Conservation (phyloP, 2,888 invertebrate species). For the Patella pellucida region DNA sequence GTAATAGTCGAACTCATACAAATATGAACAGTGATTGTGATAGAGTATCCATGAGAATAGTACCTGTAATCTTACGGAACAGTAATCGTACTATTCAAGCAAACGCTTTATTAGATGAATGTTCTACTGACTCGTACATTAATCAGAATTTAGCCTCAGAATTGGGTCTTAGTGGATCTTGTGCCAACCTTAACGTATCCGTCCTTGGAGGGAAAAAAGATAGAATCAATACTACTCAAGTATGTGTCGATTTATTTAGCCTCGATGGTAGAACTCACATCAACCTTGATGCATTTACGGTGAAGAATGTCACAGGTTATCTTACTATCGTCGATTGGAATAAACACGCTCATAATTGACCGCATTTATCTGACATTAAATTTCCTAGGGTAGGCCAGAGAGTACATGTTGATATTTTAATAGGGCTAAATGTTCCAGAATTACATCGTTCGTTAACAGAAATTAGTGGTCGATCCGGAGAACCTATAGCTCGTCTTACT, state of each 20-base stretch:
- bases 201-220: slow-evolving; percentile 9
- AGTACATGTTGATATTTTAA: slow-evolving; percentile 25
- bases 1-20: too few species aligned
- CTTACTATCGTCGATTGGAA: slow-evolving; percentile 31
- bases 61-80: slow-evolving; percentile 15
- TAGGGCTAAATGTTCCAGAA: slow-evolving; percentile 33
- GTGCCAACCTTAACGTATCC: neutral
- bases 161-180: slow-evolving; percentile 8
- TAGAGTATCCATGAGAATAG: slow-evolving; percentile 11
- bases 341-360: slow-evolving; percentile 18
- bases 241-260: neutral
- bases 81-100: neutral
- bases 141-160: neutral
- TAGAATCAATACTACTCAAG: neutral
- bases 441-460: slow-evolving; percentile 31
- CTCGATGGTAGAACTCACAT: neutral
- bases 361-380: slow-evolving; percentile 32
- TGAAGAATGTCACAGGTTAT: slow-evolving; percentile 29
- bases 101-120: slow-evolving; percentile 11
- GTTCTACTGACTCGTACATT: slow-evolving; percentile 3
- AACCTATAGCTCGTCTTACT: slow-evolving; percentile 34
- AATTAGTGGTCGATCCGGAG: slow-evolving; percentile 25
- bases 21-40: neutral
- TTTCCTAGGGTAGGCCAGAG: slow-evolving; percentile 23
- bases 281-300: slow-evolving; percentile 17